Evolutionary conservation across 2,888 invertebrate species (phyloP).

Genomic region (Electrophaes corylata): DNA sequence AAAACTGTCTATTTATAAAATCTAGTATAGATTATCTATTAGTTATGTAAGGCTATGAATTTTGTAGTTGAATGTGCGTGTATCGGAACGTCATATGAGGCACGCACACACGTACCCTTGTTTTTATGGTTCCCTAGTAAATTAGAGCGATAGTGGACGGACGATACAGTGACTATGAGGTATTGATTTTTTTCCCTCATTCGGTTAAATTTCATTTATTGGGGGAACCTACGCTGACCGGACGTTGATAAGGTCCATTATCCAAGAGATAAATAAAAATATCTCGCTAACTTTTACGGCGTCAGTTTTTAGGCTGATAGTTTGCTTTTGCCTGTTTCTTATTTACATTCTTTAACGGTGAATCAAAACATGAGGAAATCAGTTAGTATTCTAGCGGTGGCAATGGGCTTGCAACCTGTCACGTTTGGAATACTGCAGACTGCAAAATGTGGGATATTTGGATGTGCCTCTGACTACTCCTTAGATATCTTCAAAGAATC

Average conservation of each 20-base stretch:
- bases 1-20: neutral
- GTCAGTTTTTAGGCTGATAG: neutral
- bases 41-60: conserved; percentile 71
- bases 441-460: no score
- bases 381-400: no score
- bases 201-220: conserved; percentile 84
- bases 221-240: conserved; percentile 70
- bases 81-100: conserved; percentile 18
- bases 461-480: no score
- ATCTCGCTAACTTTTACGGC: neutral
- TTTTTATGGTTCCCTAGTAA: conserved; percentile 78
- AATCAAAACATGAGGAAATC: neutral
- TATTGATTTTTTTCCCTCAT: conserved; percentile 85
- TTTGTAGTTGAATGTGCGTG: conserved; percentile 56
- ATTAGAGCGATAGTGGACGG: conserved; percentile 79
- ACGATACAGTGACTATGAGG: conserved; percentile 69
- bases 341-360: neutral
- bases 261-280: neutral
- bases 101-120: conserved; percentile 63
- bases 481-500: no score
- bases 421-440: no score
- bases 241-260: conserved; percentile 43
- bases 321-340: neutral
- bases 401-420: no score
- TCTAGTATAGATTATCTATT: neutral